Base-by-base conservation (phyloP, 2,888 invertebrate genomes). In the Eumacrocentrus americanus region DNA sequence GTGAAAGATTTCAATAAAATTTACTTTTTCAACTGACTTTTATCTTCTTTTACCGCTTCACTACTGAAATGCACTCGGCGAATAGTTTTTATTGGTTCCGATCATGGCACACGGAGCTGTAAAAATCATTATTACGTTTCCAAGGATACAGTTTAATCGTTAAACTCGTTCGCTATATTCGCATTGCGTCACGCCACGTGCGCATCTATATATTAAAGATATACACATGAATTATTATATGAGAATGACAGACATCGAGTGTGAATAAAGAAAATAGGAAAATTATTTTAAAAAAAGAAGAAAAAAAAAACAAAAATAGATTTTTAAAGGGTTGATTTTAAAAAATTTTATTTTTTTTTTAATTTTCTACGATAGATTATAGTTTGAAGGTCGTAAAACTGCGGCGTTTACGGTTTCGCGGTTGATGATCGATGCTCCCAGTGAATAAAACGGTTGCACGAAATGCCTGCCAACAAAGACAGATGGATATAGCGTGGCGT, bases 101-200 rank as follows among this genome's bases (percentile, higher is more conserved):
- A 53, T 58, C 52, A 58, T 48, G 54, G 48, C 16, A 54, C 54
- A 59, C 40, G 6, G 9, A 14, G 12, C 16, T 35, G 23, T 48
- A 59, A 59, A 59, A 54, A 59, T 59, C 59, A 59, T 59, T 59
- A 59, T 59, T 59, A 34, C 54, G 59, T 59, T 59, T 59, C 59
- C 59, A 59, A 47, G 59, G 59, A 54, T 59, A 59, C 54, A 25
- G 59, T 59, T 54, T 59, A 54, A 59, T 59, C 59, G 59, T 59
- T 59, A 59, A 48, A 48, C 40, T 40, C 34, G 18, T 18, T 40
- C 29, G 34, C 6, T 3, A 18, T 58, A 58, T 54, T 40, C 46
- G 54, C 54, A 42, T 42, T 54, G 42, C 48, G 53, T 54, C 59
- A 59, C 23, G 48, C 34, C 12, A 38, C 11, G 25, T 29, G 14